Base-by-base conservation (phyloP, 2,888 invertebrate species). In the Antheraea yamamai region DNA sequence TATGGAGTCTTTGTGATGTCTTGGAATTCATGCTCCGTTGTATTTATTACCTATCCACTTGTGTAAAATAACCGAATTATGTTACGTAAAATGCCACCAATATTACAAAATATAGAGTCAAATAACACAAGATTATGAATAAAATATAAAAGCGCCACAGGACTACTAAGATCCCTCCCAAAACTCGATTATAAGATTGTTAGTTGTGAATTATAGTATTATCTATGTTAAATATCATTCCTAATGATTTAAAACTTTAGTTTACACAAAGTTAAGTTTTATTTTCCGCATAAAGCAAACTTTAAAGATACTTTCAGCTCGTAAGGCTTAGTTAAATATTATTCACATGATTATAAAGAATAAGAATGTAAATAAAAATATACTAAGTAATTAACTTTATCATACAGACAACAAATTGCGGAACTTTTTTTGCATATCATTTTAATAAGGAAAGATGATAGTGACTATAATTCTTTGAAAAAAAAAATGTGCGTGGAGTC, bases 221-320 rank as follows among this genome's bases (percentile, higher is more conserved):
- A 47, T 47, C 12, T 47, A 1, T 47, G 47, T 52, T 16, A 52
- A 18, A 58, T 58, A 58, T n/a, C 58, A 58, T 58, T n/a, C 7
- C n/a, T 61, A 66, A 66, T 66, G 14, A 23, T 30, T 30, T 16
- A 16, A 66, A 66, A 26, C 26, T 18, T 66, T 66, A 64, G 61
- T 66, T 66, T 16, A 66, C 10, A 66, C 4, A 30, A 16, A 14
- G 4, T 26, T 30, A 66, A 66, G 30, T 14, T 16, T 26, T 66
- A 66, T 30, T 66, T 66, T 66, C 30, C 30, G 64, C 64, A 64
- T 64, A 23, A 64, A 64, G 26, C 64, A 66, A 66, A 66, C 30
- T 66, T 0, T 12, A 30, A 30, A 66, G 64, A 66, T 66, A 66
- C 64, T 66, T 14, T 66, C 64, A 66, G 26, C 30, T 30, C 30